These are phyloP conservation scores for Agrotis exclamationis DNA, from an alignment of 2,888 invertebrate species.

Conservation along the genomic window DNA sequence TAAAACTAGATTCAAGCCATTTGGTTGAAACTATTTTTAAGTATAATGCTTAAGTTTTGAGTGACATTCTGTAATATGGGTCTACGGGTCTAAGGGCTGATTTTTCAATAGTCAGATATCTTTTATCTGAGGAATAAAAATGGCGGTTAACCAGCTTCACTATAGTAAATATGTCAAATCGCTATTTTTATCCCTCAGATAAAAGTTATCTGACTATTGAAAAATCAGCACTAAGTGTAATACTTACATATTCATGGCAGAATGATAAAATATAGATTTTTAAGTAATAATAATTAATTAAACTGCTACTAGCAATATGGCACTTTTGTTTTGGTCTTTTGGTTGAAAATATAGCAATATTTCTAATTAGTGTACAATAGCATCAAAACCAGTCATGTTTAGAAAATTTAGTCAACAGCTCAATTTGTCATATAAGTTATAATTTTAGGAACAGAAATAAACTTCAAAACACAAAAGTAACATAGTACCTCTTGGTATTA, in stretches of 20 bases:
- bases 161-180: too few species aligned
- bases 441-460: conserved; percentile 20
- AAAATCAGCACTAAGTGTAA: too few species aligned
- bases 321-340: conserved; percentile 20
- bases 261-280: not conserved
- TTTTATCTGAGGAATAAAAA: too few species aligned
- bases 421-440: conserved; percentile 26
- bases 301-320: not conserved
- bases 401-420: conserved; percentile 17
- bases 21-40: too few species aligned
- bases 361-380: not conserved
- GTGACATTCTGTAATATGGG: too few species aligned
- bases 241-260: not conserved
- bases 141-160: too few species aligned
- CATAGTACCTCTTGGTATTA: conserved; percentile 20
- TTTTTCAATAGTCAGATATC: too few species aligned
- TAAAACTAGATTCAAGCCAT: too few species aligned
- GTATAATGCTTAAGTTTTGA: too few species aligned
- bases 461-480: conserved; percentile 30
- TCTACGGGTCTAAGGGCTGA: too few species aligned
- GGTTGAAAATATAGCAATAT: not conserved
- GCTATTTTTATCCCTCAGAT: too few species aligned
- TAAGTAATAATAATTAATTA: not conserved
- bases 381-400: not conserved
- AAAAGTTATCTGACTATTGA: too few species aligned